phyloP scores from a whole-genome alignment of 2,888 invertebrate species.

The Harmothoe impar region DNA sequence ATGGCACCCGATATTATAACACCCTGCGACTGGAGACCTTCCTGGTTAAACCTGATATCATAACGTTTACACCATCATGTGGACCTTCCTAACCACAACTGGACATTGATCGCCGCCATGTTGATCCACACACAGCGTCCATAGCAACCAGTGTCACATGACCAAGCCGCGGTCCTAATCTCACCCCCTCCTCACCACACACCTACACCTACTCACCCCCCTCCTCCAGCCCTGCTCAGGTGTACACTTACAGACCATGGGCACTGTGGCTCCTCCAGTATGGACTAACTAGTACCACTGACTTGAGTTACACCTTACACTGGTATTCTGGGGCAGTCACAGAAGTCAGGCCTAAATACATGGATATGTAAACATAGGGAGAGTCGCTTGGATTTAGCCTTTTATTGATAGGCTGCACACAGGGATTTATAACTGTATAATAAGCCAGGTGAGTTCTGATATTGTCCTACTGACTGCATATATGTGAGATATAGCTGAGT shows the following conservation, averaged over 20 bases:
- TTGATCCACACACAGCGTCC: background rate
- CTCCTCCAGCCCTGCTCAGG: background rate
- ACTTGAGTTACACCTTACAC: background rate
- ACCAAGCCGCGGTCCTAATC: conserved; percentile 25
- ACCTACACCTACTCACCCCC: background rate
- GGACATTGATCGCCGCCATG: conserved; percentile 49
- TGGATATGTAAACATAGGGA: background rate
- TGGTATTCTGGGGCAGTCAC: background rate
- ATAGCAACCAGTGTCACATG: conserved; percentile 23
- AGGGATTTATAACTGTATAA: background rate
- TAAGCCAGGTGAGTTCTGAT: background rate
- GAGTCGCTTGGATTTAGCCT: background rate
- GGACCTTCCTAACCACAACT: too few species aligned
- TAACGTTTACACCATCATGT: too few species aligned
- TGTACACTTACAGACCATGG: background rate
- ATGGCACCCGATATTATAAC: too few species aligned
- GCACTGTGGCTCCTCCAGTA: background rate
- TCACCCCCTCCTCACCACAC: background rate
- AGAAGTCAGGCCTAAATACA: background rate
- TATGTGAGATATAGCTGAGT: too few species aligned
- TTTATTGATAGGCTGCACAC: background rate
- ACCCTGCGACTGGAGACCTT: too few species aligned
- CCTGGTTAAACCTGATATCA: too few species aligned
- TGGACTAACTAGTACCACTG: background rate
- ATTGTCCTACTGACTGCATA: too few species aligned